Evolutionary conservation across 2,888 invertebrate genomes (phyloP).

Genomic region (Miltochrista miniata): DNA sequence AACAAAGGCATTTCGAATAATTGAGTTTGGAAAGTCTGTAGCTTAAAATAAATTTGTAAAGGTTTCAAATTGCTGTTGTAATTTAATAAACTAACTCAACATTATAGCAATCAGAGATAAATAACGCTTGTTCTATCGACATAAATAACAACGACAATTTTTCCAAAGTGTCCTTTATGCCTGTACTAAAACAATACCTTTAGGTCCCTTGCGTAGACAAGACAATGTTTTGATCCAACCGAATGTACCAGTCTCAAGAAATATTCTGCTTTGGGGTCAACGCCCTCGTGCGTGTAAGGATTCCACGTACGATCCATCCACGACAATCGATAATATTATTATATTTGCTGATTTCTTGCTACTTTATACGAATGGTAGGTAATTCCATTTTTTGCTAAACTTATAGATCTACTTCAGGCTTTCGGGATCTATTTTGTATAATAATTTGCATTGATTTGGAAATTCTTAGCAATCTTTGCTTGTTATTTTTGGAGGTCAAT

Average conservation of each 20-base stretch:
- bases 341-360: too few species aligned
- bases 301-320: conserved; percentile 34
- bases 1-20: conserved; percentile 16
- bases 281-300: conserved; percentile 52
- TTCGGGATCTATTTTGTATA: too few species aligned
- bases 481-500: too few species aligned
- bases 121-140: conserved; percentile 59
- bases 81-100: conserved; percentile 64
- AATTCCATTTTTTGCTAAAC: too few species aligned
- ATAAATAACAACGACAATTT: conserved; percentile 75
- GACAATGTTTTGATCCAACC: conserved; percentile 74
- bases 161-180: conserved; percentile 57
- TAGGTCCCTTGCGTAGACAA: conserved; percentile 65
- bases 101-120: conserved; percentile 60
- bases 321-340: conserved; percentile 14
- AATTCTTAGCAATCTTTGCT: too few species aligned
- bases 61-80: conserved; percentile 32
- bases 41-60: conserved; percentile 10
- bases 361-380: too few species aligned
- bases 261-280: conserved; percentile 51
- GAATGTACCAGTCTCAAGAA: conserved; percentile 57
- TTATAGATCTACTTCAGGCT: too few species aligned
- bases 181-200: conserved; percentile 68
- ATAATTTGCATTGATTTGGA: too few species aligned
- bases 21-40: conserved; percentile 11